Base-by-base conservation (phyloP, 2,113 vertebrate genomes). In the Pseudolaguvia tuberculata region DNA sequence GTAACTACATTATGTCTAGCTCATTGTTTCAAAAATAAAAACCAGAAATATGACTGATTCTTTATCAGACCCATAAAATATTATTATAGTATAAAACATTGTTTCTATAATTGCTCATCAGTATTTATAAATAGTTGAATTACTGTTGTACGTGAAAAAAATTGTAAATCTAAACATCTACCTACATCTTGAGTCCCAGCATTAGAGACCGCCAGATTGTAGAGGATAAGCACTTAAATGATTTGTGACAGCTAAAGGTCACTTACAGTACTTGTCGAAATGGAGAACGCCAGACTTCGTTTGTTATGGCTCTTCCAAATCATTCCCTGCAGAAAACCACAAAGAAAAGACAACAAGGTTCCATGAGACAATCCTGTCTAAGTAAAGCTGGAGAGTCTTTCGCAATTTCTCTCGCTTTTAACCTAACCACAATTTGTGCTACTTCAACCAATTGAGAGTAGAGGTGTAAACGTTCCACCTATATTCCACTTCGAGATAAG, bases 261-360 rank as follows among this genome's bases (percentile, higher is more conserved):
- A 67, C 53, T 23, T 21, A 59, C 27, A 66, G 70, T 62, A 62
- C 56, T 58, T 47, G 31, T 67, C 23, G 31, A 68, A 66, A 66
- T 53, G 13, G 52, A 58, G 65, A 59, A 76, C 17, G 51, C 62
- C 61, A 51, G 58, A 58, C 58, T 58, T 72, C 45, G 75, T 69
- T 72, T 79, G 57, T 66, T 58, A 63, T 47, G 29, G 62, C 66
- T 75, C 78, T 74, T 50, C 62, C 58, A 42, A 51, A 73, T 48
- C 39, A 15, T 57, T 18, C 23, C 56, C 42, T 74, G 53, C 6
- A 20, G 59, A 56, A 50, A 39, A 7, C 23, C 56, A n/a, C 51
- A 25, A 66, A 48, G 55, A 53, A 57, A 56, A 73, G 21, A n/a
- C n/a, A 73, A 72, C 61, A 62, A 7, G 23, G 11, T 23, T 35